phyloP scores from a whole-genome alignment of 2,113 vertebrate genomes.

The Bubo scandiacus region DNA sequence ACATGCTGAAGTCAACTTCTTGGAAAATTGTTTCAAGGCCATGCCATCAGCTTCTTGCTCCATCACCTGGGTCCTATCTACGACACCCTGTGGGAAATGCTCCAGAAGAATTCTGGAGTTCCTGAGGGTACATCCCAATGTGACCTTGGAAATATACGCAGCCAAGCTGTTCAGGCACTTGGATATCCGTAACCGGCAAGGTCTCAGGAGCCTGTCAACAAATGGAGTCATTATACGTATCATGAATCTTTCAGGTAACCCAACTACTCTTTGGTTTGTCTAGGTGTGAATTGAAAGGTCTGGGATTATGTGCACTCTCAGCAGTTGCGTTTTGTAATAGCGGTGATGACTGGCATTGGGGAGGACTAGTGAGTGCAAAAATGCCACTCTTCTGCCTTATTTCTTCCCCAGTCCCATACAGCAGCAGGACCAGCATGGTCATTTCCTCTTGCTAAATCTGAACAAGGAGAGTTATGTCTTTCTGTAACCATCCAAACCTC shows the following conservation, averaged over 20 bases:
- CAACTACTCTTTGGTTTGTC: neutral
- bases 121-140: neutral
- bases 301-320: neutral
- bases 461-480: neutral
- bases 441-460: neutral
- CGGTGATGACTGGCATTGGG: neutral
- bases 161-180: constrained; percentile 34
- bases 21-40: constrained; percentile 4
- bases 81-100: constrained; percentile 63
- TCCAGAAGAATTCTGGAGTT: constrained; percentile 36
- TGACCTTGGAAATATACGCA: constrained; percentile 48
- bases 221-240: neutral
- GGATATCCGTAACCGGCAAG: neutral
- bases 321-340: neutral
- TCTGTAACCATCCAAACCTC: neutral
- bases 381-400: neutral
- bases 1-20: constrained; percentile 67
- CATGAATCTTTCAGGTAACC: constrained; percentile 57
- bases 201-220: constrained; percentile 19
- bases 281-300: neutral
- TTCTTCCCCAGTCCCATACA: neutral
- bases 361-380: neutral
- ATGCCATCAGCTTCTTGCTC: neutral
- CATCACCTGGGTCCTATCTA: constrained; percentile 68
- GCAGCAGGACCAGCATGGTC: neutral